Base-by-base conservation (phyloP, 2,113 vertebrate genomes). In the Delphinus delphis region DNA sequence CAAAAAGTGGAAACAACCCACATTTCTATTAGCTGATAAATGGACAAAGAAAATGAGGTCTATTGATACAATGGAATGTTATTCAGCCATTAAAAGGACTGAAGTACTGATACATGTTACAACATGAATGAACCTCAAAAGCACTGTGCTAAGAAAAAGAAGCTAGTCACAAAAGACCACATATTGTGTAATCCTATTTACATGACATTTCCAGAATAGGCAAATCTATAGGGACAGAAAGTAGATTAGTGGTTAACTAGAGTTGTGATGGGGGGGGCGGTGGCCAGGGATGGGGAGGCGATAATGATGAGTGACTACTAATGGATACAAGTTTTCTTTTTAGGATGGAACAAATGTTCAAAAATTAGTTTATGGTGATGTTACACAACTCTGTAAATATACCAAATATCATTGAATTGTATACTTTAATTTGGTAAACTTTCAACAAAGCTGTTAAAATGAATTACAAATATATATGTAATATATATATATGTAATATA, bases 381-480 rank as follows among this genome's bases (percentile, higher is more conserved):
- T 73, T 79, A 21, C 21, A 73, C 8, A 96, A 89, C n/a, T 95
- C 28, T 21, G 31, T 83, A 88, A 85, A 93, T 85, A 85, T 15
- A 84, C 17, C 77, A 87, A 87, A 63, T 47, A 73, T 55, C 41
- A 33, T 9, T 92, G 68, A 91, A 60, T 44, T 93, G 26, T 50
- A 33, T 38, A 38, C 25, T 70, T 83, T 70, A 93, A 93, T 33
- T 80, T 41, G n/a, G 71, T 85, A 84, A 89, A 65, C 36, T 65
- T 63, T 76, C 68, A 70, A 81, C 31, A 65, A 67, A 76, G n/a
- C 81, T 84, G 58, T 92, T 92, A 84, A 71, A 68, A 36, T 87
- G 55, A 74, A 74, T 41, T 44, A 50, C 47, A 76, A 33, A 41
- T 85, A 25, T 44, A 81, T 60, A 44, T 71, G 73, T 71, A 71